phyloP scores from a whole-genome alignment of 2,888 invertebrate genomes.

The Catocala fraxini region DNA sequence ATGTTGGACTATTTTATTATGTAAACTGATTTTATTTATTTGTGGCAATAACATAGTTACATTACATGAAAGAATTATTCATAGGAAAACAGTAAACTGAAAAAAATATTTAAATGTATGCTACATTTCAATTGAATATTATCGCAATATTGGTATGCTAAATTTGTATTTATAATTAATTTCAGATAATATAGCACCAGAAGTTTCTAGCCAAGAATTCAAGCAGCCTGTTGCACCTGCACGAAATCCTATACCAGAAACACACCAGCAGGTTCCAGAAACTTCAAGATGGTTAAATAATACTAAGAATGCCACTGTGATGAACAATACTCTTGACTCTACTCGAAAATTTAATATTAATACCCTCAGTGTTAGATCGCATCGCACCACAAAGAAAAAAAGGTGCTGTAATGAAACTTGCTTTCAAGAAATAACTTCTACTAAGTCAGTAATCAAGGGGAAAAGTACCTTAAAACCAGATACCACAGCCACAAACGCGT shows the following conservation, averaged over 20 bases:
- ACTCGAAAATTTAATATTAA: conserved; percentile 43
- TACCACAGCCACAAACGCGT: too few species aligned
- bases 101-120: too few species aligned
- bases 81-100: too few species aligned
- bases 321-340: conserved; percentile 38
- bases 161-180: conserved; percentile 4
- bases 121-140: too few species aligned
- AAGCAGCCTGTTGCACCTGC: conserved; percentile 19
- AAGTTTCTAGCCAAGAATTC: conserved; percentile 20
- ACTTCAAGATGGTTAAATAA: conserved; percentile 25
- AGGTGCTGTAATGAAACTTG: conserved; percentile 36
- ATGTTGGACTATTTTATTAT: too few species aligned
- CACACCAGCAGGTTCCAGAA: conserved; percentile 18
- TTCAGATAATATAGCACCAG: conserved; percentile 27
- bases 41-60: too few species aligned
- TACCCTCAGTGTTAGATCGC: conserved; percentile 48
- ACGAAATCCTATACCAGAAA: conserved; percentile 16
- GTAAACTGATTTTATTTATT: too few species aligned
- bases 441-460: background rate
- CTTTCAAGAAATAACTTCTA: conserved; percentile 10
- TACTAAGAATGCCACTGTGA: conserved; percentile 28
- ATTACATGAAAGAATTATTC: too few species aligned
- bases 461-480: too few species aligned
- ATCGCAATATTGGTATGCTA: too few species aligned
- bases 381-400: conserved; percentile 46